A percentile compares a stretch with the other conserved stretches of the same genome.
phyloP scores from a whole-genome alignment of 2,113 vertebrate species.

The Tiliqua scincoides region DNA sequence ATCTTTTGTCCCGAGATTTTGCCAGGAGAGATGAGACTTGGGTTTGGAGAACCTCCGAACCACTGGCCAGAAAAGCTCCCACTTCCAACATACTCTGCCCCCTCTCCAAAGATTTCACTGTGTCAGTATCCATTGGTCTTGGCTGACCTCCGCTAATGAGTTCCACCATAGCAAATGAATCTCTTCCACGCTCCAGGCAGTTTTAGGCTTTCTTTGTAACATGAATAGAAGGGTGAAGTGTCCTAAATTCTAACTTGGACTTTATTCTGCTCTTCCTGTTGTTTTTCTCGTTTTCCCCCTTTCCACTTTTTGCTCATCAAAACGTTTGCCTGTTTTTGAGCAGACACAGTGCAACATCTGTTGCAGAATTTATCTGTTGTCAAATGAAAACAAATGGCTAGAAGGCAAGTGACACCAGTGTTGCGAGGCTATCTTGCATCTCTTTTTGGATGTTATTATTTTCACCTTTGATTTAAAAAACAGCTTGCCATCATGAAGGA shows the following conservation, averaged over 20 bases:
- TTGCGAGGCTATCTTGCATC: constrained; percentile 14
- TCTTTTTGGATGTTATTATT: constrained; percentile 37
- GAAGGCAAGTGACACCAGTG: constrained; percentile 24
- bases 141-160: background rate
- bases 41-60: background rate
- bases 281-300: background rate
- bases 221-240: background rate
- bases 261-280: background rate
- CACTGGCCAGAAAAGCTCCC: background rate
- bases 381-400: constrained; percentile 22
- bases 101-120: background rate
- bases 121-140: background rate
- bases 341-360: constrained; percentile 33
- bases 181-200: background rate
- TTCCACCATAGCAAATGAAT: background rate
- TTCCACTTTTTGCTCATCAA: background rate
- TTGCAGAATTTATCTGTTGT: background rate
- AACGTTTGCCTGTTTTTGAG: background rate
- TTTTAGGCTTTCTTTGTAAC: background rate
- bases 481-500: constrained; percentile 27
- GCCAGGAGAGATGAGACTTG: background rate
- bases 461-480: background rate
- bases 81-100: background rate
- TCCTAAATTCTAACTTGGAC: background rate
- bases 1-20: background rate